phyloP scores from a whole-genome alignment of 2,888 invertebrate species.

The Nymphalis c-album region DNA sequence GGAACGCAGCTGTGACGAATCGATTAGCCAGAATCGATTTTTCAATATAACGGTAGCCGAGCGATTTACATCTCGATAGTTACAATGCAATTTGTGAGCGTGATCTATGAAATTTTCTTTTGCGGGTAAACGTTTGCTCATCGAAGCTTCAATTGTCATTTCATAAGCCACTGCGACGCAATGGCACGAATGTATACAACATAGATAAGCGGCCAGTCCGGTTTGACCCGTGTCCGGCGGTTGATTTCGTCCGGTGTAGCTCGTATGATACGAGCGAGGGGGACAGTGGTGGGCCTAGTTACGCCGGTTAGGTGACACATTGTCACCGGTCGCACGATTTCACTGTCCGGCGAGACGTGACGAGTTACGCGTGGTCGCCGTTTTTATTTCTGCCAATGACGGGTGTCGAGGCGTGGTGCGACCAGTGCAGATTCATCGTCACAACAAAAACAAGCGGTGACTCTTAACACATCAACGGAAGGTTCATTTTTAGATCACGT shows the following conservation, averaged over 20 bases:
- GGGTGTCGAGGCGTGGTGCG: constrained; percentile 78
- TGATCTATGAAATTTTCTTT: constrained; percentile 77
- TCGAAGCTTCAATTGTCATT: constrained; percentile 77
- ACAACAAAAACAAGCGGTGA: constrained; percentile 40
- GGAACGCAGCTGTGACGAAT: constrained; percentile 74
- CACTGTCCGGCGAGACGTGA: constrained; percentile 78
- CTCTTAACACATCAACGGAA: constrained; percentile 54
- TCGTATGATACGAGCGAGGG: constrained; percentile 41
- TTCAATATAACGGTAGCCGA: constrained; percentile 77
- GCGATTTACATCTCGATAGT: constrained; percentile 77
- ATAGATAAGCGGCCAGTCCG: constrained; percentile 49
- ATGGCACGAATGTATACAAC: constrained; percentile 62
- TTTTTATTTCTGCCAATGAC: constrained; percentile 82
- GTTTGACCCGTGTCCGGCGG: constrained; percentile 50
- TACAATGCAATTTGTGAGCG: constrained; percentile 76
- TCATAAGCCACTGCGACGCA: constrained; percentile 79
- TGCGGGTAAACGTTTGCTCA: constrained; percentile 75
- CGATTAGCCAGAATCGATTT: constrained; percentile 77
- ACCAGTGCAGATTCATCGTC: constrained; percentile 53
- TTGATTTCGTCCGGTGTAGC: constrained; percentile 31
- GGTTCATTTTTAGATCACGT: constrained; percentile 50
- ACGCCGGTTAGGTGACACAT: constrained; percentile 68
- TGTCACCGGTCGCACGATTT: constrained; percentile 79
- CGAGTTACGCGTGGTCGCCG: constrained; percentile 80
- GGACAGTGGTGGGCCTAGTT: constrained; percentile 50